A percentile compares a stretch with the other conserved stretches of the same genome.
Conservation (phyloP, 2,888 invertebrate species). For the Ornithoptera alexandrae region DNA sequence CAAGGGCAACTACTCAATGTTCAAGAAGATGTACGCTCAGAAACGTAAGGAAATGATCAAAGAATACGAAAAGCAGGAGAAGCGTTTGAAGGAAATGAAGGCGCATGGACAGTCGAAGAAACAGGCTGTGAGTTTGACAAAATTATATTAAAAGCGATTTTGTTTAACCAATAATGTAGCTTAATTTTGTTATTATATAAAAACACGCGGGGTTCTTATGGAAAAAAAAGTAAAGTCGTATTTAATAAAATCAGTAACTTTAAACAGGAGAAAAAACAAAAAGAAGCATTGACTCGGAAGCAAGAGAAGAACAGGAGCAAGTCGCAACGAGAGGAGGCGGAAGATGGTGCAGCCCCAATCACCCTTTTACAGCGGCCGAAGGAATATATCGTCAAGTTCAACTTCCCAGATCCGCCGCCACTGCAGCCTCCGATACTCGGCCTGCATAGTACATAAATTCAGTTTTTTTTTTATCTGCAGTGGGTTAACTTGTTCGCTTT, state of each 20-base stretch:
- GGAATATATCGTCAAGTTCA: constrained; percentile 98
- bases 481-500: too few relatives aligned
- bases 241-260: not conserved
- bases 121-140: constrained; percentile 83
- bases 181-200: too few relatives aligned
- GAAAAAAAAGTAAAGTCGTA: not conserved
- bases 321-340: constrained; percentile 88
- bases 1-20: constrained; percentile 98
- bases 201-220: too few relatives aligned
- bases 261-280: constrained; percentile 91
- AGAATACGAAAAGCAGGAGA: constrained; percentile 99
- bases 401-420: constrained; percentile 97
- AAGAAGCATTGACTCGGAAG: constrained; percentile 93
- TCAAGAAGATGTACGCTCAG: constrained; percentile 99
- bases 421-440: constrained; percentile 98
- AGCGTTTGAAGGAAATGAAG: constrained; percentile 95
- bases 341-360: constrained; percentile 80
- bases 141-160: too few relatives aligned
- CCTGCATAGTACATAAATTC: constrained; percentile 85
- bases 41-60: constrained; percentile 97
- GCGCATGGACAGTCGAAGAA: constrained; percentile 97
- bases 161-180: too few relatives aligned
- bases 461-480: not conserved
- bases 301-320: constrained; percentile 94
- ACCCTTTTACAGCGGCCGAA: constrained; percentile 92